Conservation (phyloP, 2,113 vertebrate genomes). For the Manacus vitellinus region DNA sequence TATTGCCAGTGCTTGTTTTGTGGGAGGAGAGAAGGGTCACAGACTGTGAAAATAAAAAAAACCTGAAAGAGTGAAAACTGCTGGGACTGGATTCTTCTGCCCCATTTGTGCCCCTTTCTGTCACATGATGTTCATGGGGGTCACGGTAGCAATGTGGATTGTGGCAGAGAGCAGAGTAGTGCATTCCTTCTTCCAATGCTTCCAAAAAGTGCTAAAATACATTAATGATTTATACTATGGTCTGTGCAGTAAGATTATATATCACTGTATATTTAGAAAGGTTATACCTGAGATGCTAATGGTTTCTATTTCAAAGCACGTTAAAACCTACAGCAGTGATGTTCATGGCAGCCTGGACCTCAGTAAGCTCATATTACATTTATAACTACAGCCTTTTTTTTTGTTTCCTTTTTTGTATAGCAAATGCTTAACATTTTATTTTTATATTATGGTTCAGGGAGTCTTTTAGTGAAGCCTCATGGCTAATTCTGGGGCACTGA, state of each 20-base stretch:
- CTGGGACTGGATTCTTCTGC: background rate
- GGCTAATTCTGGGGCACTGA: slow-evolving; percentile 58
- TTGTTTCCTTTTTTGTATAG: slow-evolving; percentile 53
- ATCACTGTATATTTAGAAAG: slow-evolving; percentile 43
- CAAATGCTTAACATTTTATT: slow-evolving; percentile 60
- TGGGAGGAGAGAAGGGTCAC: background rate
- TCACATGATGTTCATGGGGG: background rate
- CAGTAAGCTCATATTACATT: slow-evolving; percentile 41
- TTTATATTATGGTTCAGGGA: slow-evolving; percentile 23
- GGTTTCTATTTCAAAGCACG: slow-evolving; percentile 68
- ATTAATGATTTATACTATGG: background rate
- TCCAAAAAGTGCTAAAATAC: background rate
- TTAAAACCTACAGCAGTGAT: slow-evolving; percentile 38
- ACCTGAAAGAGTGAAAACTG: background rate
- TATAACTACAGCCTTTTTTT: slow-evolving; percentile 27
- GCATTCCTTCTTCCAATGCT: background rate
- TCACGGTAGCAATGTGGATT: fast-evolving
- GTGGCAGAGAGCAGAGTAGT: background rate
- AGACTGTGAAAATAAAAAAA: background rate
- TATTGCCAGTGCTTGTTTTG: background rate
- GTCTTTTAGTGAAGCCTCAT: slow-evolving; percentile 1
- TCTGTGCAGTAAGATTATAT: background rate
- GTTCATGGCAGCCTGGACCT: background rate
- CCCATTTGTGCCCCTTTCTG: background rate
- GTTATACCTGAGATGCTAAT: background rate